Evolutionary conservation across 2,888 invertebrate species (phyloP).

Genomic region (Abscondita cerata): DNA sequence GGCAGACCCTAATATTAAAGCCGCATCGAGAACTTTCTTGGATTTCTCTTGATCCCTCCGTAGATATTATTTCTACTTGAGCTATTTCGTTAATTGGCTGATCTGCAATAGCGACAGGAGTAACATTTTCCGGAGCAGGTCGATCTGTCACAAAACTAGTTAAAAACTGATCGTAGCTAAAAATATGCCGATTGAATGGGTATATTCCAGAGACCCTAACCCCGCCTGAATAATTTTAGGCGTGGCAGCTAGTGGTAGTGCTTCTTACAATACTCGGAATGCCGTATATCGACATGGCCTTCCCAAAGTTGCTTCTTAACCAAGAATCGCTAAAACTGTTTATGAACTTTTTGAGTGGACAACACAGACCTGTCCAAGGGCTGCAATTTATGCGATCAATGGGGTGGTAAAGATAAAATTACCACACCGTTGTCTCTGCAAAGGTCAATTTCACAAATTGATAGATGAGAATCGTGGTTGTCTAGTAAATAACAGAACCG

Average conservation of each 20-base stretch:
- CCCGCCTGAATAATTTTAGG: background rate
- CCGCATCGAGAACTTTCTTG: too few species aligned
- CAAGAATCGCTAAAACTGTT: background rate
- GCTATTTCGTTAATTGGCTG: background rate
- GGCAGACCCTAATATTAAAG: too few species aligned
- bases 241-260: background rate
- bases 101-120: background rate
- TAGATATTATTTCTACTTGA: too few species aligned
- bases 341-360: constrained; percentile 33
- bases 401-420: background rate
- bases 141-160: background rate
- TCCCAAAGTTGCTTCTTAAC: background rate
- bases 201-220: background rate
- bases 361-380: background rate
- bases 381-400: background rate
- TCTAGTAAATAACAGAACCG: background rate
- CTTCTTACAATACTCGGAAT: background rate
- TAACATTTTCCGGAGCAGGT: too few species aligned
- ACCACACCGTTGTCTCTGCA: background rate
- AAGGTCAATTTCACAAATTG: background rate
- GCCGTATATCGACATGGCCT: background rate
- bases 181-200: background rate
- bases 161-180: background rate
- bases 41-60: too few species aligned
- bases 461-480: background rate